A percentile compares a stretch with the other conserved stretches of the same genome.
Conservation (phyloP, 1,140 invertebrate genomes). For the Saccostrea echinata region DNA sequence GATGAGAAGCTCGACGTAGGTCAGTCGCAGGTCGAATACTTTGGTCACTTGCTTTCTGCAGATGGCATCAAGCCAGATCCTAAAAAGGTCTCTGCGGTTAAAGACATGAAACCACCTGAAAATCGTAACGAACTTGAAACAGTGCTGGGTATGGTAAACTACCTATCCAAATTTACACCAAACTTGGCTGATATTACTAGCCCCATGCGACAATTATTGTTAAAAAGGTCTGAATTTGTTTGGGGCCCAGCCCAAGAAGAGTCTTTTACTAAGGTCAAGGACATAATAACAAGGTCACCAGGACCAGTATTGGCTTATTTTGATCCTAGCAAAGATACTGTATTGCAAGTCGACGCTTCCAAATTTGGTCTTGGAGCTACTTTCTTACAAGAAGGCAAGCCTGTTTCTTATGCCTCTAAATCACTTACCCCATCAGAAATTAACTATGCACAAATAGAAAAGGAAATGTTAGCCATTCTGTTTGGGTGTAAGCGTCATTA, state of each 20-base stretch:
- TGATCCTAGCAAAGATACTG: slow-evolving; percentile 43
- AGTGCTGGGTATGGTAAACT: not conserved
- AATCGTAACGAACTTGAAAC: not conserved
- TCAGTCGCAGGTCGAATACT: slow-evolving; percentile 58
- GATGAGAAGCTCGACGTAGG: not conserved
- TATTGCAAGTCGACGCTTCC: slow-evolving; percentile 59
- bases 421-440: slow-evolving; percentile 75
- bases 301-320: slow-evolving; percentile 42
- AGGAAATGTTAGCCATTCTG: slow-evolving; percentile 81
- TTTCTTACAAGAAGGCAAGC: not conserved
- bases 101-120: not conserved
- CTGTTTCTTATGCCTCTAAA: not conserved
- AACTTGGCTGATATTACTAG: too few species aligned
- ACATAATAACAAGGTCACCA: slow-evolving; percentile 34
- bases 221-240: not conserved
- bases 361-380: slow-evolving; percentile 41
- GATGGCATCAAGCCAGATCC: not conserved
- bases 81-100: not conserved
- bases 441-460: slow-evolving; percentile 81
- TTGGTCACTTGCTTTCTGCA: slow-evolving; percentile 64
- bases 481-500: slow-evolving; percentile 81
- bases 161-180: not conserved
- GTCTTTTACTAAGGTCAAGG: slow-evolving; percentile 42
- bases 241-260: slow-evolving; percentile 10
- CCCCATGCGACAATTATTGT: not conserved